Evolutionary conservation across 2,888 invertebrate genomes (phyloP).

Genomic region (Resseliella maxima): DNA sequence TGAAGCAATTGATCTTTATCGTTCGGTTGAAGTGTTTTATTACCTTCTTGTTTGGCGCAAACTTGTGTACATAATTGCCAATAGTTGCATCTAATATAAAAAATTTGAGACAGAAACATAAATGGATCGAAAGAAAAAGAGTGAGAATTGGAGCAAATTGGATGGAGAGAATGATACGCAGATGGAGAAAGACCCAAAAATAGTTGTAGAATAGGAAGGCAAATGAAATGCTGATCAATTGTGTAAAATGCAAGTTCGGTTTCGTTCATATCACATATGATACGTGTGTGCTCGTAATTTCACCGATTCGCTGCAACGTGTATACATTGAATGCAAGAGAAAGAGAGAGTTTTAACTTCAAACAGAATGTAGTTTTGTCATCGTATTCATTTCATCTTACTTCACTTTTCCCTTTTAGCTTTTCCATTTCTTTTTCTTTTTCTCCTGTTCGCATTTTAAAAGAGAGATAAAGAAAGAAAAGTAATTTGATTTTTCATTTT

Average conservation of each 20-base stretch:
- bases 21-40: constrained; percentile 17
- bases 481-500: too few relatives aligned
- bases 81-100: too few relatives aligned
- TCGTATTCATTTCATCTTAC: neutral
- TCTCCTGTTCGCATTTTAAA: neutral
- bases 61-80: neutral
- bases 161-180: too few relatives aligned
- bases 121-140: too few relatives aligned
- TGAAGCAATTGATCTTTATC: constrained; percentile 53
- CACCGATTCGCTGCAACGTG: neutral
- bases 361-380: too few relatives aligned
- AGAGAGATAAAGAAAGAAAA: too few relatives aligned
- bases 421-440: neutral
- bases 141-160: too few relatives aligned
- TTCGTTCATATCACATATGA: neutral
- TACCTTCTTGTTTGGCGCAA: neutral
- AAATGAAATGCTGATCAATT: neutral
- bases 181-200: too few relatives aligned
- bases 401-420: neutral
- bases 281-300: neutral
- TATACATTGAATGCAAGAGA: neutral
- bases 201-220: too few relatives aligned
- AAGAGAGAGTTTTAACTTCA: neutral
- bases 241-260: neutral
- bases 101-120: too few relatives aligned